These are phyloP conservation scores for Macropis europaea DNA, from an alignment of 2,888 invertebrate species.

Conservation along the genomic window DNA sequence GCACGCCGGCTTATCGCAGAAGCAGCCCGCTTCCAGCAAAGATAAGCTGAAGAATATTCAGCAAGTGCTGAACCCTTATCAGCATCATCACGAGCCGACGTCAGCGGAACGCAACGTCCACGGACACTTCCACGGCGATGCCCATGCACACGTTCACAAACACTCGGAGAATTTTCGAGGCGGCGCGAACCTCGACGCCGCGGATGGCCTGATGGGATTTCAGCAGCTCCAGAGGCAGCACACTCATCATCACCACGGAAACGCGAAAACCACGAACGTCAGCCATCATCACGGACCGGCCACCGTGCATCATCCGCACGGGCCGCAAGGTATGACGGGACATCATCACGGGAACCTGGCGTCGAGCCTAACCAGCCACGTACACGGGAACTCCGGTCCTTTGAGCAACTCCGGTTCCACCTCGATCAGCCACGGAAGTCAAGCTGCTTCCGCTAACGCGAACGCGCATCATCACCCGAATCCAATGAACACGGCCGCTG, in stretches of 20 bases:
- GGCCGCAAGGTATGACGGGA: constrained; percentile 46
- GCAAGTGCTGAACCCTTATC: constrained; percentile 64
- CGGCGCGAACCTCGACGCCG: constrained; percentile 51
- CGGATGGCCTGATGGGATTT: constrained; percentile 57
- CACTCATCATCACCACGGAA: constrained; percentile 66
- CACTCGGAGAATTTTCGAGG: constrained; percentile 59
- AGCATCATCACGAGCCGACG: constrained; percentile 64
- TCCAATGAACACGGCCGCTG: constrained; percentile 31
- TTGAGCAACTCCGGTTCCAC: constrained; percentile 21
- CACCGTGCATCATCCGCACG: constrained; percentile 54
- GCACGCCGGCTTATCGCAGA: constrained; percentile 48
- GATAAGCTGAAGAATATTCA: constrained; percentile 64
- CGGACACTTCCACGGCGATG: constrained; percentile 62
- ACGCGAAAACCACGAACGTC: constrained; percentile 45
- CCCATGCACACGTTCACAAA: constrained; percentile 62
- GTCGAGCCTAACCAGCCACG: constrained; percentile 41
- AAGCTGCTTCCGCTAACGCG: constrained; percentile 23
- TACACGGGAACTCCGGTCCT: constrained; percentile 50
- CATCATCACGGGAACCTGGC: constrained; percentile 60
- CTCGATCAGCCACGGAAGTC: constrained; percentile 43
- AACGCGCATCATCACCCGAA: constrained; percentile 52
- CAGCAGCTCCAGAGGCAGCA: constrained; percentile 66
- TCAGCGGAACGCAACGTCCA: constrained; percentile 56
- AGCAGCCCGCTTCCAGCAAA: constrained; percentile 46
- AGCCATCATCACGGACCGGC: constrained; percentile 57